phyloP scores from a whole-genome alignment of 2,888 invertebrate species.

The Melanargia galathea region DNA sequence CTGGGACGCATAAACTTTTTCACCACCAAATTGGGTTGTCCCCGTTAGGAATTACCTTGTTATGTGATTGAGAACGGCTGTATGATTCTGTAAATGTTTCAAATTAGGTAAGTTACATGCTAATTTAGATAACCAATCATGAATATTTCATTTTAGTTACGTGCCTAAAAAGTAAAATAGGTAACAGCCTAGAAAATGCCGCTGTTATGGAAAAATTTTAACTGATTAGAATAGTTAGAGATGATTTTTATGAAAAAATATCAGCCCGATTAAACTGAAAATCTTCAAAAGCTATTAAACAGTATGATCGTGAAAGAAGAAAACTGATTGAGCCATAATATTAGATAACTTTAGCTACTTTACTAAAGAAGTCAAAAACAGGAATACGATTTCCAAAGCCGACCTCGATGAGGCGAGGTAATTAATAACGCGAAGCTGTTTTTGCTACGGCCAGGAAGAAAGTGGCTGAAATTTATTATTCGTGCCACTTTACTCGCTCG shows the following conservation, averaged over 20 bases:
- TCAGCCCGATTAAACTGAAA: no score
- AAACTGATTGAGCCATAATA: slow-evolving; percentile 16
- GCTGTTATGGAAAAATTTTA: not conserved
- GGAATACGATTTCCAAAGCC: slow-evolving; percentile 70
- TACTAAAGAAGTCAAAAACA: slow-evolving; percentile 70
- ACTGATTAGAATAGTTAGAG: no score
- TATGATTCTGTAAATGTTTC: slow-evolving; percentile 10
- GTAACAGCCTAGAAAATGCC: not conserved
- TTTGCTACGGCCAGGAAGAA: slow-evolving; percentile 60
- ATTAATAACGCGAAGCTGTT: slow-evolving; percentile 75
- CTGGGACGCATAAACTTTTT: slow-evolving; percentile 21
- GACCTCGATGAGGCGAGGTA: slow-evolving; percentile 64
- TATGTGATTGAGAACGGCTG: slow-evolving; percentile 35
- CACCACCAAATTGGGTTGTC: slow-evolving; percentile 31
- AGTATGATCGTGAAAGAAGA: not conserved
- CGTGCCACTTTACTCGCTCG: slow-evolving; percentile 59
- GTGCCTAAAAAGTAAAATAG: not conserved
- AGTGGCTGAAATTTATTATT: slow-evolving; percentile 74
- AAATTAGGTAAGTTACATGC: not conserved
- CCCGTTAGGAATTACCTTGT: slow-evolving; percentile 40
- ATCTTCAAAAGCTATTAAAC: not conserved
- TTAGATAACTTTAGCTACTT: slow-evolving; percentile 31
- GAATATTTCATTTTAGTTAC: not conserved
- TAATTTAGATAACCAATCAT: not conserved
- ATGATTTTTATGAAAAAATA: no score